Conservation (phyloP, 2,888 invertebrate genomes). For the Drosophila picticornis region DNA sequence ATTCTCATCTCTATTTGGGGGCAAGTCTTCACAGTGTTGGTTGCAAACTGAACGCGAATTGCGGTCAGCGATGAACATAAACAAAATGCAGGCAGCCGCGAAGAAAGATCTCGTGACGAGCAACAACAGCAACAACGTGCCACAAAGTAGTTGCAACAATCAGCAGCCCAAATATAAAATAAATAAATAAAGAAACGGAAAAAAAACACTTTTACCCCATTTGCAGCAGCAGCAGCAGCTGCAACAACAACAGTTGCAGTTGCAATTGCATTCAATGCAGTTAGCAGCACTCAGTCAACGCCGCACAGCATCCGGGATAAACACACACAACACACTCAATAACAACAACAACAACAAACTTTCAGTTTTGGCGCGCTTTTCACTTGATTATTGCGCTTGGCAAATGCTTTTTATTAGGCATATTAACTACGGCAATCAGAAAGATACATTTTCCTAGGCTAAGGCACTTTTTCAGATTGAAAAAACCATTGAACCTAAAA, state of each 20-base stretch:
- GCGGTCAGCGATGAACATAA: constrained; percentile 34
- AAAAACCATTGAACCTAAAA: too few species aligned
- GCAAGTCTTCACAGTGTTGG: background rate
- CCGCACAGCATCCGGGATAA: constrained; percentile 54
- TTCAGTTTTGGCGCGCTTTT: constrained; percentile 48
- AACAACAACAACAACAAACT: constrained; percentile 6
- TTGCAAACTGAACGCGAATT: constrained; percentile 23
- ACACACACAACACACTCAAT: constrained; percentile 13
- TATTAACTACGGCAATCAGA: constrained; percentile 5
- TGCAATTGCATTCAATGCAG: constrained; percentile 31
- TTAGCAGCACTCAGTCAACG: constrained; percentile 45
- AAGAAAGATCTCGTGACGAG: constrained; percentile 53
- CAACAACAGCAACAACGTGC: constrained; percentile 12
- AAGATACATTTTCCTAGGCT: background rate
- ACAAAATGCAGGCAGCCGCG: constrained; percentile 51
- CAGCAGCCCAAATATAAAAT: constrained; percentile 17
- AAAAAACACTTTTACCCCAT: constrained; percentile 48
- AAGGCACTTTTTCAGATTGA: too few species aligned
- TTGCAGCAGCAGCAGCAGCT: constrained; percentile 22
- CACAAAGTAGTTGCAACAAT: constrained; percentile 22
- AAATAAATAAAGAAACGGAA: constrained; percentile 2
- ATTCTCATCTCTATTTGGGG: constrained; percentile 20
- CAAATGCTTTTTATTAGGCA: background rate
- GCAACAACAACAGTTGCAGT: constrained; percentile 14
- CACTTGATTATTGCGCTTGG: constrained; percentile 5